Evolutionary conservation across 2,888 invertebrate species (phyloP), one percentile per base, ranked within the genome.

Genomic region (Thera obeliscata): DNA sequence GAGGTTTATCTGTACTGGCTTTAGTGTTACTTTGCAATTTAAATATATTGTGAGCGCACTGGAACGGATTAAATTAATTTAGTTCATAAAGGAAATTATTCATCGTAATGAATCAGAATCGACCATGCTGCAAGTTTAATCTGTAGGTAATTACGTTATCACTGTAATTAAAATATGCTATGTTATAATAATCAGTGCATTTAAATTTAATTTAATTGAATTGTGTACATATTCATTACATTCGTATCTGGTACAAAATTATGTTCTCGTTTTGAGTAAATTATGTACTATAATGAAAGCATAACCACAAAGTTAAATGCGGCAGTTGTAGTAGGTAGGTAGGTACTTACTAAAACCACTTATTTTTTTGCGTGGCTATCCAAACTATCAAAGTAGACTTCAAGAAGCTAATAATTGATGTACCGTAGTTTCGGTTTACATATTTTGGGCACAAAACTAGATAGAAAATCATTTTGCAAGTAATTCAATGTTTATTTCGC

Each of bases 1-100:
- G 76, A 80, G 82, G 77, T 81, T 81, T 81, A 78, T 72, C 70
- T 66, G 64, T 66, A 56, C 52, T 12, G 58, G 41, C 52, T 64
- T 61, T 50, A 46, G 48, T 52, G 46, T 33, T 35, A 64, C 12
- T 56, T n/a, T 56, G 41, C 55, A 58, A 60, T 57, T 50, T 2
- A 46, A 22, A 46, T 46, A 61, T 59, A 48, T 50, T 50, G 50
- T 52, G 56, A 33, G 8, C 36, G 3, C 2, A 50, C 2, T 56
- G 41, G 41, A 36, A 46, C 41, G 33, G 11, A 38, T 46, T 12
- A 36, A 59, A 58, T 60, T 48, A 60, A 49, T 65, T 50, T 50
- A 5, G 4, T 54, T 41, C 7, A 7, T 55, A 64, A 33, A 9
- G 46, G 36, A 64, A 64, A 59, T 52, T 3, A 52, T 59, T 55